Conservation (phyloP, 2,888 invertebrate genomes). For the Deroplatys truncata region DNA sequence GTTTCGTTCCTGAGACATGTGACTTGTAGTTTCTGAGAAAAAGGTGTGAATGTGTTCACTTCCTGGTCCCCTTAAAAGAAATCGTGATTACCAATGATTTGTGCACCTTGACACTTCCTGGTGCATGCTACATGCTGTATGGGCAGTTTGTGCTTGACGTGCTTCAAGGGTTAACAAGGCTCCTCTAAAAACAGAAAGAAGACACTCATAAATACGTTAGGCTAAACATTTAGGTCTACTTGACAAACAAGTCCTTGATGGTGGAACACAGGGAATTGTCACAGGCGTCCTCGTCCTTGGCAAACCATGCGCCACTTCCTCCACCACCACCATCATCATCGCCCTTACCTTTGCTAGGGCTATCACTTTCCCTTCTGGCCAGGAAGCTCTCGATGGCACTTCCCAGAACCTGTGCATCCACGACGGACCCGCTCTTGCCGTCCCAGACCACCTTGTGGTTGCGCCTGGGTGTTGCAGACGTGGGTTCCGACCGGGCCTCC, state of each 20-base stretch:
- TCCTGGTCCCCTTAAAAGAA: too few species aligned
- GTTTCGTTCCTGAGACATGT: too few species aligned
- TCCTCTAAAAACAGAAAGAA: neutral
- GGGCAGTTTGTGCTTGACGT: neutral
- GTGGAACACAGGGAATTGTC: conserved; percentile 79
- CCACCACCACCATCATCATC: conserved; percentile 35
- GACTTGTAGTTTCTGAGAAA: too few species aligned
- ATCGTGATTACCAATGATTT: too few species aligned
- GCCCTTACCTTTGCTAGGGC: conserved; percentile 42
- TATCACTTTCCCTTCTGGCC: conserved; percentile 52
- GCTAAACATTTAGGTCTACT: conserved; percentile 47
- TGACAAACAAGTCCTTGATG: conserved; percentile 81
- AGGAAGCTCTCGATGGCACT: conserved; percentile 82
- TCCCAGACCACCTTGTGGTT: conserved; percentile 67
- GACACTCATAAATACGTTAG: neutral
- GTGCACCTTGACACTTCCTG: too few species aligned
- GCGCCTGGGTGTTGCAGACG: neutral
- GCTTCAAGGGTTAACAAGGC: neutral
- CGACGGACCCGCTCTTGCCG: conserved; percentile 69
- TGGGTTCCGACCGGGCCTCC: conserved; percentile 32
- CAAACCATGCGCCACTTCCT: conserved; percentile 54
- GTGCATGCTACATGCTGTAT: neutral
- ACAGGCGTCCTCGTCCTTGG: conserved; percentile 63
- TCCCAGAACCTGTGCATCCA: conserved; percentile 75
- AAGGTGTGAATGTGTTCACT: too few species aligned